Evolutionary conservation across 1,140 invertebrate genomes (phyloP), one percentile per base, ranked within the genome.

Genomic region (Artemia franciscana): DNA sequence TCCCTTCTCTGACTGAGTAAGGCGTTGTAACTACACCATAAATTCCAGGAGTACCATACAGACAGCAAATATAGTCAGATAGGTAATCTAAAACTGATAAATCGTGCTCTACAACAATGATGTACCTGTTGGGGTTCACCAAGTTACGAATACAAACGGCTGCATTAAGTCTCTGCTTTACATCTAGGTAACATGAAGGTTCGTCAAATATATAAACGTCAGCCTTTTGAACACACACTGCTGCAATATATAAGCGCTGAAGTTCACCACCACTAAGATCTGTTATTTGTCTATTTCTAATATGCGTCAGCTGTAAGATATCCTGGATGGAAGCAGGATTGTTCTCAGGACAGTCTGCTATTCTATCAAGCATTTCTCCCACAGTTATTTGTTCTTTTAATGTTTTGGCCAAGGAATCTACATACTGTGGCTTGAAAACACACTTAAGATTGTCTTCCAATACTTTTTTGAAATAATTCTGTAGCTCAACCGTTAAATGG

Each of bases 171-270:
- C 96, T 82, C 76, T 99, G 96, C 72, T 97, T 97, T 0, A 99
- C 96, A 78, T 99, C 96, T 68, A 99, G 76, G 77, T 99, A 99
- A 63, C 88, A 92, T 25, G 94, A 98, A 0, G 96, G 96, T 71
- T 99, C 96, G 73, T 99, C 96, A 78, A 99, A 99, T 94, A 99
- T 98, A 75, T 97, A 98, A 68, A 99, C 96, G 70, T 98, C 92
- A 63, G 91, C 94, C 73, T 91, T 82, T 73, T 98, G 94, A 71
- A 99, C 94, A 76, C 94, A 98, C 27, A 97, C 93, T 83, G 98
- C 95, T 21, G 94, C 94, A 76, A 86, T 91, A 39, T 95, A 94
- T 77, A 99, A 99, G 66, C 96, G 79, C 71, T 99, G 96, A 56
- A 99, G 75, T 75, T 99, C 96, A 74, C 96, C 96, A 70, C 96